Base-by-base conservation (phyloP, 2,888 invertebrate genomes). In the Tetramorium bicarinatum region DNA sequence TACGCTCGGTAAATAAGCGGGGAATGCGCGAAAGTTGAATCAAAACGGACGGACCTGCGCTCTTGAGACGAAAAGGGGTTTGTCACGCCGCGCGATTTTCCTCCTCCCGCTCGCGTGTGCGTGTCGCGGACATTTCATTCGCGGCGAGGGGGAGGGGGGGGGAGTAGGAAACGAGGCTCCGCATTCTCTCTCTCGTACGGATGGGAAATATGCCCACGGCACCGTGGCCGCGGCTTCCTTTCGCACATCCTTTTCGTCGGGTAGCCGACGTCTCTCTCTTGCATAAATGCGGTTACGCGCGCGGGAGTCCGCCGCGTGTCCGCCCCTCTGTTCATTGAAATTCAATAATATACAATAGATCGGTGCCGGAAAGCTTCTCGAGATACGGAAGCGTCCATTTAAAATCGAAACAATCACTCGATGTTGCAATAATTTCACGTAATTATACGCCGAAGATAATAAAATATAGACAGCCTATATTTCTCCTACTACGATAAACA, bases 151-250 rank as follows among this genome's bases (percentile, higher is more conserved):
- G 2, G n/a, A n/a, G n/a, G n/a, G 83, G 71, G 49, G 18, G 1
- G 84, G 67, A 87, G 71, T 84, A 83, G 85, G 87, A 87, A 90
- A 84, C 85, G 75, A 59, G 29, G 7, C 15, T 29, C n/a, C 21
- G 41, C 21, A 64, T 64, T 64, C 21, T 64, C 44, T 74, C 25
- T 38, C 86, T 84, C 87, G 79, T 61, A 85, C 88, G 66, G 88
- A 92, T 93, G 91, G 91, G 89, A 93, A 93, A 92, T 92, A 93
- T 91, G 91, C 90, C 89, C 92, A 92, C 87, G 89, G 89, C 89
- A 91, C 89, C 92, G 92, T 93, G 87, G 90, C 90, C 83, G 72
- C 85, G 88, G 89, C 89, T 92, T 92, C 92, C 91, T 92, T 89
- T 89, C 87, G 86, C 86, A 85, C 88, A 87, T 91, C 91, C 87